phyloP scores from a whole-genome alignment of 2,888 invertebrate species.

The Dioctria linearis region DNA sequence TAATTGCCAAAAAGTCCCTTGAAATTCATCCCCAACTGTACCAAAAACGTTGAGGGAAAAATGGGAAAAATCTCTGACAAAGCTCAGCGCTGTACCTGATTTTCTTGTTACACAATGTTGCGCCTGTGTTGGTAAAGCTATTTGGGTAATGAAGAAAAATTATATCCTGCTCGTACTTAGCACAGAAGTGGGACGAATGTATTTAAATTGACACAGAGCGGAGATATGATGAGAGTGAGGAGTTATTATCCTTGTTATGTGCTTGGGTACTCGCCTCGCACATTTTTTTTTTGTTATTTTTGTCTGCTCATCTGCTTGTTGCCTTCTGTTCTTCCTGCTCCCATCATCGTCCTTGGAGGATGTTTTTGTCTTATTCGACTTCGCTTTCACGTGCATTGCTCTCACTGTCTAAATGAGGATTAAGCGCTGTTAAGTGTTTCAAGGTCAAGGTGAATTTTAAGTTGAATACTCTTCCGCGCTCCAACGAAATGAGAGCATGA shows the following conservation, averaged over 20 bases:
- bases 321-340: conserved; percentile 55
- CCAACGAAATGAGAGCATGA: conserved; percentile 28
- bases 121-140: conserved; percentile 26
- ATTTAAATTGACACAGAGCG: conserved; percentile 55
- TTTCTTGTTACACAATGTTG: conserved; percentile 28
- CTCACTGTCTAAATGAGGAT: conserved; percentile 56
- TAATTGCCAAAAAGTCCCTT: conserved; percentile 12
- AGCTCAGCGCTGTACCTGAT: conserved; percentile 25
- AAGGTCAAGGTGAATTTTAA: conserved; percentile 59
- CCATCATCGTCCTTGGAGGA: conserved; percentile 48
- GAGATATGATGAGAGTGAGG: conserved; percentile 50
- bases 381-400: conserved; percentile 55
- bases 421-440: conserved; percentile 58
- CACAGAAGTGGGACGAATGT: conserved; percentile 54
- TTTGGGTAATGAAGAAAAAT: conserved; percentile 57
- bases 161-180: conserved; percentile 56
- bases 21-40: conserved; percentile 50
- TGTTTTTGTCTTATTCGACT: conserved; percentile 55
- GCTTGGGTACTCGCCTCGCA: neutral
- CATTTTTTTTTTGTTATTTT: conserved; percentile 28
- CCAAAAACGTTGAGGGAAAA: neutral
- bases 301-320: conserved; percentile 51
- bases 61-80: neutral
- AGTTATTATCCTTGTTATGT: conserved; percentile 48
- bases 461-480: conserved; percentile 55